Base-by-base conservation (phyloP, 2,113 vertebrate species). In the Rhombomys opimus region DNA sequence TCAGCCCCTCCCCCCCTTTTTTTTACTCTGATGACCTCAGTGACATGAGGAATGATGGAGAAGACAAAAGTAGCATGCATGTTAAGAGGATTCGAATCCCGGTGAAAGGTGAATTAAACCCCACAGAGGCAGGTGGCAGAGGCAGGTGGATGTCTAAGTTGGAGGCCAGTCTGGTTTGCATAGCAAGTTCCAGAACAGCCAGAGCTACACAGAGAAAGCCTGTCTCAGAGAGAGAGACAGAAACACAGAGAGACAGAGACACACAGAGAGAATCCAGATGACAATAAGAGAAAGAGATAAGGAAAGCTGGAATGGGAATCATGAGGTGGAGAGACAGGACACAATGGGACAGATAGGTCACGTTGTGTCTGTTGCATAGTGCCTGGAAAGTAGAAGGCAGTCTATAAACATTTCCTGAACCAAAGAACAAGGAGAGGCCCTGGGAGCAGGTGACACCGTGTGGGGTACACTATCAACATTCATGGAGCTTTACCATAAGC, bases 341-440 rank as follows among this genome's bases (percentile, higher is more conserved):
- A 52, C 59, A 65, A 90, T 30, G 57, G 68, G 63, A 78, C 32
- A 94, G 57, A 90, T 30, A 91, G 72, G 54, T 50, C 87, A 76
- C 23, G 65, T 89, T n/a, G 68, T 90, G 15, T 81, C 30, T 89
- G 41, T 30, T 46, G 54, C 68, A 78, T 14, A 70, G 50, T 78
- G 41, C 25, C 59, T 96, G 70, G 70, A 77, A 96, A 80, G 93
- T 10, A 95, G 27, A 38, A 92, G 54, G 61, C 41, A 68, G 72
- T 67, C 38, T 35, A 72, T 80, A 95, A 72, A 91, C 32, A 89
- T 77, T 76, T 90, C 70, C 41, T 82, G 89, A 95, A 82, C 84
- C 35, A n/a, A 70, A 95, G 75, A 95, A 96, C 41, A 90, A 95
- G 76, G 81, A 41, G 41, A 81, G 23, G 17, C 54, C 38, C 32